Evolutionary conservation across 2,797 vertebrate genomes (phyloP), one percentile per base, ranked within the genome.

Genomic region (Petrocephalus schoutedeni): DNA sequence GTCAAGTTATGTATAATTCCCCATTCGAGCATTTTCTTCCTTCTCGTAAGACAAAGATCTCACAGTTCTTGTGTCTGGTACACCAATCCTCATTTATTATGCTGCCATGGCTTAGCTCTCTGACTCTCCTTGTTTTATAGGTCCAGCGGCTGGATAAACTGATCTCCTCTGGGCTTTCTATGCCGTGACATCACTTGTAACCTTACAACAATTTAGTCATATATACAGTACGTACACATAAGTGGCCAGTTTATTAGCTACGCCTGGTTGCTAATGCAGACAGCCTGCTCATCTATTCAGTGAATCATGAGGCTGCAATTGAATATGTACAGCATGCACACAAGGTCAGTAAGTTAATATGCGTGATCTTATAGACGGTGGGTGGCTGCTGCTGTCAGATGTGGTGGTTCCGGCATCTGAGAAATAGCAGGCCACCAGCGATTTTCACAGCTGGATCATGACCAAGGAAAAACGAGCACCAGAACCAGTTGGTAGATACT

Each of bases 41-140:
- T 45, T 57, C 74, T 77, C 74, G 28, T 36, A 87, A n/a, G 77
- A 88, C 89, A 90, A 88, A 84, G 92, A 86, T 12, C 45, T 16
- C 59, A 21, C 28, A 86, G 53, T 57, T 84, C 6, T 3, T 86
- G 12, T 58, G 56, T 36, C 28, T 41, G 16, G 32, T 86, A 16
- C 9, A 86, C 54, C 7, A 28, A 58, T 86, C 84, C 16, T 41
- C 19, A 58, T 41, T 57, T 14, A 54, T 41, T 14, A 86, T 56
- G 5, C 56, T 59, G 54, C 54, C 56, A 86, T 36, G 56, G 36
- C 56, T 57, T 59, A 56, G 59, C 84, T 86, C 54, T 86, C 54
- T 86, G 56, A 59, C 16, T 45, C 14, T 32, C 54, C 56, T 58
- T 86, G 84, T 86, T 54, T 86, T 45, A 58, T 54, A 21, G 56